Evolutionary conservation across 2,888 invertebrate species (phyloP), one percentile per base, ranked within the genome.

Genomic region (Dolichopus griseipennis): DNA sequence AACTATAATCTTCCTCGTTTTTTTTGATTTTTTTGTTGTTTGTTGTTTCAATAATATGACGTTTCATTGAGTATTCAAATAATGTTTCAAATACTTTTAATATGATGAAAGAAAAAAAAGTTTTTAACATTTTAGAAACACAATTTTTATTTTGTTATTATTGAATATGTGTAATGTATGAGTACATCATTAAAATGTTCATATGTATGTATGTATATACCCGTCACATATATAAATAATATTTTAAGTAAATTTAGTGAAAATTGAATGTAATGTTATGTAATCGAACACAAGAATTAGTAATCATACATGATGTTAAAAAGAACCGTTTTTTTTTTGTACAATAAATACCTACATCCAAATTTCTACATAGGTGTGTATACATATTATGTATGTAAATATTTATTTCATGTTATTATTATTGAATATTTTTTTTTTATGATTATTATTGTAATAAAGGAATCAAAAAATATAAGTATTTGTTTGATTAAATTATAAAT

Each of bases 11-110:
- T n/a, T n/a, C n/a, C n/a, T n/a, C n/a, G n/a, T n/a, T 12, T 52
- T 52, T 12, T 52, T 52, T 52, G 9, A n/a, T n/a, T n/a, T n/a
- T 41, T 52, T 52, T 18, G 9, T 52, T 52, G 2, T 6, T 7
- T 18, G 15, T 3, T n/a, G n/a, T n/a, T n/a, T n/a, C n/a, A n/a
- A 15, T 52, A 3, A 52, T 18, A 52, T 52, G 9, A 52, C 18
- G n/a, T 52, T 52, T 52, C 52, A 52, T 52, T 52, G 52, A 52
- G 52, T 52, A 52, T 52, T 52, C 52, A 12, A n/a, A 52, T 52
- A 52, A 52, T 52, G 52, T 52, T n/a, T n/a, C 52, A 52, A 52
- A 52, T 52, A n/a, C n/a, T n/a, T n/a, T n/a, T n/a, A 52, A 52
- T 52, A 52, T 18, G 6, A n/a, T 18, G 18, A 52, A 43, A 43